phyloP scores from a whole-genome alignment of 2,113 vertebrate genomes.

The Plecotus auritus region DNA sequence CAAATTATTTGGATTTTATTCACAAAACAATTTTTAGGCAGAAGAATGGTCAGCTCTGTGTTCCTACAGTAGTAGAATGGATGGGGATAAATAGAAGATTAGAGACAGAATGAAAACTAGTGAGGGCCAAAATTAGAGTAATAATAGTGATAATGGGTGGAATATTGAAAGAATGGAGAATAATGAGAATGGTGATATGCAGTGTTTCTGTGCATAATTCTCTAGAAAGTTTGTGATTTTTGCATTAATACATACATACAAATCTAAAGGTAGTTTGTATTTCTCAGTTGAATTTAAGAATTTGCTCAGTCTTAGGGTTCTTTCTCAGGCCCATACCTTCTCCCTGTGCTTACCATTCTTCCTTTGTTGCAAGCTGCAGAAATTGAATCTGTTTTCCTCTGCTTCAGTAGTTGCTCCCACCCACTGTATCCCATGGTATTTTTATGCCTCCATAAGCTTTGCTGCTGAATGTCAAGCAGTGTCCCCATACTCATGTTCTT shows the following conservation, averaged over 20 bases:
- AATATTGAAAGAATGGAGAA: not conserved
- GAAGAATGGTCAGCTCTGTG: not conserved
- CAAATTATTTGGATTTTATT: not conserved
- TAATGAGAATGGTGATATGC: not conserved
- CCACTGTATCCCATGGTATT: not conserved
- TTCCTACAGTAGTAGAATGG: not conserved
- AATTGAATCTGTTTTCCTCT: not conserved
- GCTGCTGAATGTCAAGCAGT: slow-evolving; percentile 24
- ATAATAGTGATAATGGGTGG: not conserved
- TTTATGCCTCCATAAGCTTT: not conserved
- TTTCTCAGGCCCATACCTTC: not conserved
- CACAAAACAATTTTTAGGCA: not conserved
- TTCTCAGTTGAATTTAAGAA: not conserved
- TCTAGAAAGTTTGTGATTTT: not conserved
- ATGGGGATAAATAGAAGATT: not conserved
- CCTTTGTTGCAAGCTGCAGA: not conserved
- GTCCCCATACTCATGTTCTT: not conserved
- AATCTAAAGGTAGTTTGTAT: not conserved
- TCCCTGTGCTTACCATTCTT: not conserved
- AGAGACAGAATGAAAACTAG: not conserved
- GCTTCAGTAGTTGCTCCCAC: not conserved
- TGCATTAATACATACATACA: not conserved
- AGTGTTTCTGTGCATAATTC: not conserved
- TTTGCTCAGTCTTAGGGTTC: not conserved
- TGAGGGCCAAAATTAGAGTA: not conserved